phyloP scores from a whole-genome alignment of 2,113 vertebrate species.

The Galbula dea region DNA sequence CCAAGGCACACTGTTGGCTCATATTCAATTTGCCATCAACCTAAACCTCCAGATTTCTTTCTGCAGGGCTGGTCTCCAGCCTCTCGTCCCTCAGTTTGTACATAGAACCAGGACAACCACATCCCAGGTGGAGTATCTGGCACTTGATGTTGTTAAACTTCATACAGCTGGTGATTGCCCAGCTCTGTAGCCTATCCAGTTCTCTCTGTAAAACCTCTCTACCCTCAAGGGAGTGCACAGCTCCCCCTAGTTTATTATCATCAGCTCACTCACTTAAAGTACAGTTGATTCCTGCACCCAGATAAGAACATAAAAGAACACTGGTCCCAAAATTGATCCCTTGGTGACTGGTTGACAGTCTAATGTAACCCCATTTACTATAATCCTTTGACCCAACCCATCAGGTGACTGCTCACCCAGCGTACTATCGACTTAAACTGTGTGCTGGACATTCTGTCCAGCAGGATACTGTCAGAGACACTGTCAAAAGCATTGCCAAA shows the following conservation, averaged over 20 bases:
- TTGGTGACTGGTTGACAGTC: background rate
- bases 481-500: background rate
- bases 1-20: background rate
- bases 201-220: background rate
- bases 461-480: background rate
- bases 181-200: background rate
- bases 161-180: background rate
- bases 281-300: background rate
- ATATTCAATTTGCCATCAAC: background rate
- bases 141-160: background rate
- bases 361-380: background rate
- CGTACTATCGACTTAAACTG: background rate
- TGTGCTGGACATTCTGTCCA: background rate
- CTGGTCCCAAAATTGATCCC: background rate
- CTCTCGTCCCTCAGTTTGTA: background rate
- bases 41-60: background rate
- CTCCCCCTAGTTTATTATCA: background rate
- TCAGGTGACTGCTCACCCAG: background rate
- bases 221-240: background rate
- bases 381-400: background rate
- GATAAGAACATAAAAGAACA: background rate
- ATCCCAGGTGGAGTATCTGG: fast-evolving
- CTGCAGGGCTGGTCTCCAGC: background rate
- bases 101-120: background rate
- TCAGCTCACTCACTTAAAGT: background rate